Base-by-base conservation (phyloP, 2,888 invertebrate genomes). In the Unio delphinus region DNA sequence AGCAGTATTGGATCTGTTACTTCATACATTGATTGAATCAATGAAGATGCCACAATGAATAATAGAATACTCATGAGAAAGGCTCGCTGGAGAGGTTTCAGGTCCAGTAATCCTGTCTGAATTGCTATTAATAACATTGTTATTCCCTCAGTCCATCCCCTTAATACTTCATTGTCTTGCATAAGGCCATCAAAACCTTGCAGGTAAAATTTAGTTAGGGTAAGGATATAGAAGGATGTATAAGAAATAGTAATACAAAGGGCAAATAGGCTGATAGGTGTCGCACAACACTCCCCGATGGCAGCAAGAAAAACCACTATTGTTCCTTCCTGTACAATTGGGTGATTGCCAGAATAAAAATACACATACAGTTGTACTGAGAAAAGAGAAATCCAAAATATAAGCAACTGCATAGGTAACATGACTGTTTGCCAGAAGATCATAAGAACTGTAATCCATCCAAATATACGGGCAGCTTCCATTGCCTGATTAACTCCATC, bases 1-100 rank as follows among this genome's bases (percentile, higher is more conserved):
- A 92, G 83, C 58, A 92, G 85, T 30, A 91, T 89, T 1, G 92
- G 91, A 75, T 92, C 92, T 4, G 91, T 87, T 34, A 92, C 89
- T 81, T 92, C 92, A 76, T 91, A 91, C 85, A 92, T 90, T 17
- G 91, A 92, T 80, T 92, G 92, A 17, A 92, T 89, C n/a, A 92
- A 87, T 3, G 92, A 91, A 0, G 92, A 92, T n/a, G 91, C 82
- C 7, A 92, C 92, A 59, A 92, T 91, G 76, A 92, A 92, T 20
- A 92, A 83, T 3, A 92, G 90, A 45, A 92, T 89, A 57, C 91
- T 90, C 86, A 92, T 90, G 18, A 92, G 88, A 67, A 91, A 91
- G 62, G 91, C 90, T 68, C 92, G 87, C 68, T 91, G 90, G 18
- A 91, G 88, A 69, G 91, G 90, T 69, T 89, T 88, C 78, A 92